Evolutionary conservation across 2,888 invertebrate genomes (phyloP).

Genomic region (Tigriopus californicus): DNA sequence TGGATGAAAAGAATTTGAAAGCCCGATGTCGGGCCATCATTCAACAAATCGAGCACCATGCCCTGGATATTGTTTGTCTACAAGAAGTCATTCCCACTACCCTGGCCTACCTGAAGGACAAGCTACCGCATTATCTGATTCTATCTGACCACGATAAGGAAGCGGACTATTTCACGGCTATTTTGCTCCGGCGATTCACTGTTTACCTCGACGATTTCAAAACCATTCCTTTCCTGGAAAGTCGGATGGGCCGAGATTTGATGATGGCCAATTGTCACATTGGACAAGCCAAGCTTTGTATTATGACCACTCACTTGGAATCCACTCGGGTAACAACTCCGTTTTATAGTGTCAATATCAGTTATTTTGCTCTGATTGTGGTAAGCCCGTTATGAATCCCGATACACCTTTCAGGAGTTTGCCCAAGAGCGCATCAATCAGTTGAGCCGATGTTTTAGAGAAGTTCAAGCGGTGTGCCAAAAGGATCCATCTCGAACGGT

Average conservation of each 20-base stretch:
- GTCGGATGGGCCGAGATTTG: slow-evolving; percentile 34
- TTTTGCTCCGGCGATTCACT: slow-evolving; percentile 28
- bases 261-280: slow-evolving; percentile 31
- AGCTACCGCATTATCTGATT: slow-evolving; percentile 28
- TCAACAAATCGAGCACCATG: slow-evolving; percentile 27
- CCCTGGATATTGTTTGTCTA: slow-evolving; percentile 36
- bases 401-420: slow-evolving; percentile 21
- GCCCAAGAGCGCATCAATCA: background rate
- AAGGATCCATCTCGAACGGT: slow-evolving; percentile 24
- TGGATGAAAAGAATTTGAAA: slow-evolving; percentile 32
- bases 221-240: slow-evolving; percentile 30
- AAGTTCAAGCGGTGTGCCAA: background rate
- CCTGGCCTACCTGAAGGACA: slow-evolving; percentile 27
- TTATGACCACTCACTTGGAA: slow-evolving; percentile 40
- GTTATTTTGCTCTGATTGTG: slow-evolving; percentile 17
- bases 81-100: slow-evolving; percentile 36
- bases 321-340: slow-evolving; percentile 29
- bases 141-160: slow-evolving; percentile 25
- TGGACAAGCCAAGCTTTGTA: slow-evolving; percentile 25
- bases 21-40: slow-evolving; percentile 34
- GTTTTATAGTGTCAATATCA: background rate
- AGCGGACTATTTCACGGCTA: slow-evolving; percentile 30
- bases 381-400: no score
- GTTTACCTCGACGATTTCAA: slow-evolving; percentile 28
- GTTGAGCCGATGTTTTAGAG: background rate